Conservation (phyloP, 1,140 invertebrate genomes). For the Neotoxoptera formosana region DNA sequence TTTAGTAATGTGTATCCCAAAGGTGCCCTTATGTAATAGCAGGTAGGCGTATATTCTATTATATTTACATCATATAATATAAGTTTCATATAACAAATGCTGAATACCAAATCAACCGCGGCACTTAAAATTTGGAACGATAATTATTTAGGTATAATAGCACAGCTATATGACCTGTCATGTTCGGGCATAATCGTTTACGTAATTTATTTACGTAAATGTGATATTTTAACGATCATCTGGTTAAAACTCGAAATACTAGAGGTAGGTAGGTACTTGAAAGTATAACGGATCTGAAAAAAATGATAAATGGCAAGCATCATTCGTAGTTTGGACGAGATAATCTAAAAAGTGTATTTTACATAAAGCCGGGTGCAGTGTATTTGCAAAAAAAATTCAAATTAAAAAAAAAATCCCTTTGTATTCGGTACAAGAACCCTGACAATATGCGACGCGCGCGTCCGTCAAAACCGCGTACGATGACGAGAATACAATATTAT, state of each 20-base stretch:
- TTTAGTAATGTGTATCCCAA: too few species aligned
- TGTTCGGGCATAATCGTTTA: too few species aligned
- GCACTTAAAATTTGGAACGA: neutral
- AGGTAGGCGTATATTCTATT: too few species aligned
- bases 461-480: neutral
- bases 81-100: too few species aligned
- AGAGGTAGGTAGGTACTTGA: neutral
- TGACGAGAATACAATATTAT: neutral
- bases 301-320: neutral
- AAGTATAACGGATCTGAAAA: neutral
- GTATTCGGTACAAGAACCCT: too few species aligned
- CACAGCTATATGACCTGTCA: neutral
- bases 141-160: neutral
- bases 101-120: neutral
- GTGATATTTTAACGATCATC: neutral
- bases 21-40: too few species aligned
- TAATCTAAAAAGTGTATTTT: neutral
- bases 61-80: too few species aligned
- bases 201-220: neutral
- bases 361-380: neutral
- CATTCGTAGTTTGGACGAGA: neutral
- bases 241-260: neutral
- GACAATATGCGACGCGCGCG: neutral
- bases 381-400: neutral
- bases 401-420: neutral